These are phyloP conservation scores for Pogonognathellus flavescens DNA, from an alignment of 1,140 invertebrate species.

Conservation along the genomic window DNA sequence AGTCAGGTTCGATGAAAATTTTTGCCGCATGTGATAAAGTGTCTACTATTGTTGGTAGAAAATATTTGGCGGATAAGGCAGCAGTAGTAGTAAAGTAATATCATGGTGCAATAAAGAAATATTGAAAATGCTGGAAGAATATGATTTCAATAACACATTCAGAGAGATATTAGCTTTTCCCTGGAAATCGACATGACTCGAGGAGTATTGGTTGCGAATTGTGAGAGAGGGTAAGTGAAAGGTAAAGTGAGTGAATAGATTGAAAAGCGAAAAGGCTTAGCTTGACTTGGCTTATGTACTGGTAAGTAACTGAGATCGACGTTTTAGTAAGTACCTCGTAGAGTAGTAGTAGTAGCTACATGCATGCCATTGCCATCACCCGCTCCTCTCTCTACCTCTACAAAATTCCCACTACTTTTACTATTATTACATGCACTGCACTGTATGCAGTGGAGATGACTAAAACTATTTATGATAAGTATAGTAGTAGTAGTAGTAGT, in stretches of 20 bases:
- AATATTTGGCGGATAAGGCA: neutral
- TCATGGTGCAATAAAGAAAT: conserved; percentile 2
- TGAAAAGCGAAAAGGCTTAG: conserved; percentile 48
- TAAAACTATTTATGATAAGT: conserved; percentile 43
- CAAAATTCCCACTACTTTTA: neutral
- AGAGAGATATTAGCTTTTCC: conserved; percentile 20
- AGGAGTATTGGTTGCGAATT: conserved; percentile 26
- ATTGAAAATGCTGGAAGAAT: conserved; percentile 28
- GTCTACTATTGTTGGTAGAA: neutral
- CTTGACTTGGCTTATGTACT: conserved; percentile 13
- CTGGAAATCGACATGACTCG: conserved; percentile 10
- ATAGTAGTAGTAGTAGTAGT: too few relatives aligned
- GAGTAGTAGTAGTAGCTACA: neutral
- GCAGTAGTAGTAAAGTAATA: neutral
- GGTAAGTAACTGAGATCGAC: neutral
- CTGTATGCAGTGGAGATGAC: neutral
- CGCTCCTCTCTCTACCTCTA: neutral
- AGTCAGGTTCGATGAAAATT: too few relatives aligned
- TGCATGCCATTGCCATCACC: neutral
- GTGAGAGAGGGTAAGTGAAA: conserved; percentile 1
- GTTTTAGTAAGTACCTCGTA: neutral
- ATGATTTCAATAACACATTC: conserved; percentile 27
- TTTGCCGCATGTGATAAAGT: neutral
- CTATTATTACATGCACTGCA: neutral
- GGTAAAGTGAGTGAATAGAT: conserved; percentile 46